Percentiles rank a stretch among this genome's conserved stretches.
These are phyloP conservation scores for Dipodomys spectabilis DNA, from an alignment of 2,113 vertebrate species.

Conservation along the genomic window DNA sequence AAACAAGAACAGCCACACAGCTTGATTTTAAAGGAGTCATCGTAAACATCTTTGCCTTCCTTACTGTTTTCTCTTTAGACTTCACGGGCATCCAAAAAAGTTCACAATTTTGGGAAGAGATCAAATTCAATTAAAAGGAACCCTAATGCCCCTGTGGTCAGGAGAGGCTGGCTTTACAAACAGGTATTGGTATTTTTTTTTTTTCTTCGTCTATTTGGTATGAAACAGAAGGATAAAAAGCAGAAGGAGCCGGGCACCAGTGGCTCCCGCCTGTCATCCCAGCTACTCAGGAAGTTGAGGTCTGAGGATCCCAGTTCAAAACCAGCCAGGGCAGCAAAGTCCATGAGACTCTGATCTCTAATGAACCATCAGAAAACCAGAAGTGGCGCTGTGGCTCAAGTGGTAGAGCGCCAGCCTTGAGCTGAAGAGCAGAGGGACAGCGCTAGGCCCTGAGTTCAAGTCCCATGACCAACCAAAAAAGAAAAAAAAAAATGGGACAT, in stretches of 20 bases:
- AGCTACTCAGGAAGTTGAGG: no score
- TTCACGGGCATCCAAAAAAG: slow-evolving; percentile 95
- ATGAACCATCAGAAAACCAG: no score
- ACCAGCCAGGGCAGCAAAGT: no score
- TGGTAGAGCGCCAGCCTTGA: no score
- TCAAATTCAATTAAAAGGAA: slow-evolving; percentile 99
- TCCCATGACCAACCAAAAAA: no score
- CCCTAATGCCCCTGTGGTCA: slow-evolving; percentile 94
- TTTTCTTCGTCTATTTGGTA: not conserved
- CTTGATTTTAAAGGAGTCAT: not conserved
- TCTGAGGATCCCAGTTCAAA: no score
- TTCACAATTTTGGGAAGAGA: slow-evolving; percentile 98
- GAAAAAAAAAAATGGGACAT: not conserved
- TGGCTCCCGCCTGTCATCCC: no score
- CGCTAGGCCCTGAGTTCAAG: no score
- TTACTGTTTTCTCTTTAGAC: slow-evolving; percentile 87
- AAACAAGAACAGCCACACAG: no score
- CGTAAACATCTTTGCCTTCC: slow-evolving; percentile 56
- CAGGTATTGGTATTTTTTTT: slow-evolving; percentile 88
- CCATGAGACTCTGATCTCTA: no score
- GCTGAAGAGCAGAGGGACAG: no score
- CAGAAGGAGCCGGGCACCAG: not conserved
- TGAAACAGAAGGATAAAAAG: not conserved
- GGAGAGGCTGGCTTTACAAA: slow-evolving; percentile 97
- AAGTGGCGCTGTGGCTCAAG: no score